These are phyloP conservation scores for Achlya flavicornis DNA, from an alignment of 2,888 invertebrate species.

Conservation along the genomic window DNA sequence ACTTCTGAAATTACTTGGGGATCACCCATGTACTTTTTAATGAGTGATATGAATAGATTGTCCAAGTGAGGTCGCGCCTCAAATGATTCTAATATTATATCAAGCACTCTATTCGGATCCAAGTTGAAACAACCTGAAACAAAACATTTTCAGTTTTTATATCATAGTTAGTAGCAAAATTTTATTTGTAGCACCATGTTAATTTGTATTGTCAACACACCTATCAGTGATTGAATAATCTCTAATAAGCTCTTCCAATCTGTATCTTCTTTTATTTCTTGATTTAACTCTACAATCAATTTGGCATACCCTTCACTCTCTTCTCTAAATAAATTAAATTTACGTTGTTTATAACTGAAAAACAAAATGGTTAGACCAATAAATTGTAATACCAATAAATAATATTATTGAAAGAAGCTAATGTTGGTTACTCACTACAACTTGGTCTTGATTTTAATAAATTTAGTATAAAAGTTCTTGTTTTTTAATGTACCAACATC, in stretches of 20 bases:
- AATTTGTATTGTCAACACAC: conserved; percentile 72
- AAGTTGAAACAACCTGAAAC: conserved; percentile 97
- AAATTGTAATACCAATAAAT: conserved; percentile 7
- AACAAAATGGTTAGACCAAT: conserved; percentile 18
- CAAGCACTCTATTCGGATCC: conserved; percentile 98
- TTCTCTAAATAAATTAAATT: conserved; percentile 99
- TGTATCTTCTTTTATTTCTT: conserved; percentile 87
- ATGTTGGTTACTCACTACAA: conserved; percentile 91
- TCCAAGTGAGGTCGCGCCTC: conserved; percentile 92
- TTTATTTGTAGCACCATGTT: neutral
- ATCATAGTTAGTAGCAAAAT: conserved; percentile 3
- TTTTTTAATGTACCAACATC: conserved; percentile 95
- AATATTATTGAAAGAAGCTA: neutral
- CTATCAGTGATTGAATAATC: conserved; percentile 96
- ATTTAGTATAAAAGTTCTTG: conserved; percentile 95
- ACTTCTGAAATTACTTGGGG: conserved; percentile 93
- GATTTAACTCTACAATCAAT: conserved; percentile 95
- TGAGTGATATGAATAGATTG: conserved; percentile 92
- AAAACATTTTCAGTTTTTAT: conserved; percentile 16
- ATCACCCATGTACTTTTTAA: conserved; percentile 94
- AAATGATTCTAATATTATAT: conserved; percentile 98
- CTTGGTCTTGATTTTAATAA: conserved; percentile 98
- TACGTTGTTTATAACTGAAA: conserved; percentile 98
- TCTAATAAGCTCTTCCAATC: conserved; percentile 90
- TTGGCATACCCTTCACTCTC: conserved; percentile 99